Evolutionary conservation across 2,113 vertebrate species (phyloP), one percentile per base, ranked within the genome.

Genomic region (Myanophis thanlyinensis): DNA sequence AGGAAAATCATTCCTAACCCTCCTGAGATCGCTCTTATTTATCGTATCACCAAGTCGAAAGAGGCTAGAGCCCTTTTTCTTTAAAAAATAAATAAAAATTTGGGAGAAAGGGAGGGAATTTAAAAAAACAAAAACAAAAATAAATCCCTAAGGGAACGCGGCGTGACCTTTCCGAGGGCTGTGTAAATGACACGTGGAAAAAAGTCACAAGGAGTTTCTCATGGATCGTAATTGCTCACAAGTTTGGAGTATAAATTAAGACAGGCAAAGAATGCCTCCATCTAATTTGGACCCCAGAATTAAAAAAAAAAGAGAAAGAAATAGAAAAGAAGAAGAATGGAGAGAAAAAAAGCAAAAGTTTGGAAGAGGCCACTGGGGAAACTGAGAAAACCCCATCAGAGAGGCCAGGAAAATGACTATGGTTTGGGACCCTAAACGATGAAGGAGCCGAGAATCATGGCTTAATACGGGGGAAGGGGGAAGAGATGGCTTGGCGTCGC

Each of bases 1-100:
- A 25, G 56, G 94, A 44, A 67, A 92, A 22, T 56, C 93, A 5
- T 85, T 59, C 67, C 15, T 35, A 91, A 93, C 89, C 56, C 91
- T 93, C 84, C 93, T 95, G 90, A 93, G 80, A 88, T 73, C 95
- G 89, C 9, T 35, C 23, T 90, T 7, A 89, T 94, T 97, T 95
- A 97, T 93, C 95, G 93, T 95, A 97, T 97, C 95, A 95, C 54
- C 62, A 91, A 94, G 95, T 95, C 94, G n/a, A n/a, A n/a, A n/a
- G n/a, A n/a, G n/a, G n/a, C n/a, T n/a, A n/a, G n/a, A n/a, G n/a
- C n/a, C n/a, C n/a, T n/a, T n/a, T n/a, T n/a, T n/a, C 93, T 85
- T 94, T 96, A 91, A 93, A 67, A 93, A 59, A 59, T n/a, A n/a
- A n/a, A n/a, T n/a, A 27, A 18, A 25, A 30, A 1, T 95, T 90